Conservation (phyloP, 2,113 vertebrate species). For the Eudorcas thomsonii region DNA sequence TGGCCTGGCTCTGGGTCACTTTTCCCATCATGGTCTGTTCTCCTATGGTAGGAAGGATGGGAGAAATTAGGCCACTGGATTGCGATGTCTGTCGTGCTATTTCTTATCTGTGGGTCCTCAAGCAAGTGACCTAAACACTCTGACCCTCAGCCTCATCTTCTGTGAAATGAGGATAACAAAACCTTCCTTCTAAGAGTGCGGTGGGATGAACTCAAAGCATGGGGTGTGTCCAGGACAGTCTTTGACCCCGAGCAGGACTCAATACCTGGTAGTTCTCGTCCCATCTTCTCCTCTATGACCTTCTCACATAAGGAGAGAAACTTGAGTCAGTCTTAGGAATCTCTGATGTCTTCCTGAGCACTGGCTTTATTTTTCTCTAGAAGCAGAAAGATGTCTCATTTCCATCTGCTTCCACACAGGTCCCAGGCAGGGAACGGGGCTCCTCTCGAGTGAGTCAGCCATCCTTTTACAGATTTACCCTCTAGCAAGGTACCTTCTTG, state of each 20-base stretch:
- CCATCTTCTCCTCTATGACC: neutral
- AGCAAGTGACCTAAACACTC: neutral
- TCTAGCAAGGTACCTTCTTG: neutral
- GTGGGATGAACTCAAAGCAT: neutral
- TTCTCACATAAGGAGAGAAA: neutral
- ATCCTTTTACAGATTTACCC: neutral
- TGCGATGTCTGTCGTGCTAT: neutral
- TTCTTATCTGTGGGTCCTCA: neutral
- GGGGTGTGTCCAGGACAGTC: rapidly evolving
- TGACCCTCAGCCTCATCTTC: neutral
- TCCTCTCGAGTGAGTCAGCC: neutral
- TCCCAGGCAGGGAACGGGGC: neutral
- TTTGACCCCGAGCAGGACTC: neutral
- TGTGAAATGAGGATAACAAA: neutral
- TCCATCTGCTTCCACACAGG: neutral
- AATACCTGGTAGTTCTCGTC: neutral
- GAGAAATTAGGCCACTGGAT: neutral
- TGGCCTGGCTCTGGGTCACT: neutral
- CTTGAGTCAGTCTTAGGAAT: neutral
- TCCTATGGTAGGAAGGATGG: neutral
- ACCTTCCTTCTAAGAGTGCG: neutral
- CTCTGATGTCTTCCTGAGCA: too few relatives aligned
- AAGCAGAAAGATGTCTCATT: neutral
- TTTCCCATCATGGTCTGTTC: neutral
- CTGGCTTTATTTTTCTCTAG: neutral